Evolutionary conservation across 2,888 invertebrate genomes (phyloP), one percentile per base, ranked within the genome.

Genomic region (Drepanosiphum platanoidis): DNA sequence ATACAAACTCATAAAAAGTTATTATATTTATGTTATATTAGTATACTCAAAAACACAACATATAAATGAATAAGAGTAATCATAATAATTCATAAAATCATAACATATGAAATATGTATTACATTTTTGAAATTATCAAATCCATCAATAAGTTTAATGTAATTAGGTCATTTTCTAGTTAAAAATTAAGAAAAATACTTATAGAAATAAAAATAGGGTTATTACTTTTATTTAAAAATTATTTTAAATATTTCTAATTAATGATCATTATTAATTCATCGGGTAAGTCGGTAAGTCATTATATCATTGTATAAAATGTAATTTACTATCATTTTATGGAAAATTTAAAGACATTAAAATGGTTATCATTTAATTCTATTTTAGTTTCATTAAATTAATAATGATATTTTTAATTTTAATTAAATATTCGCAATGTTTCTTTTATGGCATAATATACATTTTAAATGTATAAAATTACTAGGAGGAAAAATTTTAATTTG

Each of bases 1-100:
- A 4, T 61, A 13, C 34, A 8, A 75, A 64, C 77, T 77, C 77
- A 39, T 77, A 77, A 39, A 61, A n/a, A n/a, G n/a, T 77, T 39
- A 8, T 77, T 18, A 77, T 39, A 64, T 39, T 39, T 77, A 64
- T 78, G 11, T 64, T 36, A 64, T 64, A 64, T 30, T 39, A 64
- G 42, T 30, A 39, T 64, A 13, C 61, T 36, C 36, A 39, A 77
- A 11, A 13, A 66, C 3, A 64, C 18, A 78, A 30, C 22, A 64
- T 13, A 42, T 42, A 64, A 64, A 66, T 64, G 30, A 64, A 64
- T 27, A 27, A 64, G 3, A 64, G 11, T 27, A 0, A 30, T 11
- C 30, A 61, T 30, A 52, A 34, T 34, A 8, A 8, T 32, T n/a
- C n/a, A n/a, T 32, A n/a, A 46, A 34, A 36, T 39, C 18, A 77